Percentiles rank a stretch among this genome's conserved stretches.
Conservation (phyloP, 2,113 vertebrate species). For the Phalacrocorax brasilianus region DNA sequence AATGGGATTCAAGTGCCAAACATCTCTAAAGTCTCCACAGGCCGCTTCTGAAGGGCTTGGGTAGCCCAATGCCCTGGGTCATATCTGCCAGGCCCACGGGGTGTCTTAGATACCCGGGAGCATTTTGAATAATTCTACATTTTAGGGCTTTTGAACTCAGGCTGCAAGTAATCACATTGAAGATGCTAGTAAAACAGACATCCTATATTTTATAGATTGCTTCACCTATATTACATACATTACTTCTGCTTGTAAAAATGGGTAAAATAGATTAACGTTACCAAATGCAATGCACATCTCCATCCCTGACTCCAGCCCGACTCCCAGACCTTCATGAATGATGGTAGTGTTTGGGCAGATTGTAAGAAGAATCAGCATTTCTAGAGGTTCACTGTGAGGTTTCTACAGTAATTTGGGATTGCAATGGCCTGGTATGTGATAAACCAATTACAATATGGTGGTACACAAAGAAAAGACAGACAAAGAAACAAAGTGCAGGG, state of each 20-base stretch:
- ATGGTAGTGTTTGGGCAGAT: not conserved
- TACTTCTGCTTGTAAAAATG: not conserved
- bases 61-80: not conserved
- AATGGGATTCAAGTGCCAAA: not conserved
- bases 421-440: not conserved
- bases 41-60: not conserved
- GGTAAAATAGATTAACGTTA: not conserved
- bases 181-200: not conserved
- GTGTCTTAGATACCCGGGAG: not conserved
- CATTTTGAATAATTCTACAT: not conserved
- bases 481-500: not conserved
- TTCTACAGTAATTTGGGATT: not conserved
- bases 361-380: not conserved
- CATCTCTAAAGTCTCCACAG: not conserved
- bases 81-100: not conserved
- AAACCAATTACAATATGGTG: not conserved
- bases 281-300: not conserved
- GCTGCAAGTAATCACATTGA: not conserved
- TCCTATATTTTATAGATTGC: no score
- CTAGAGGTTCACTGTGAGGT: not conserved
- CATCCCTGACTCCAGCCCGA: not conserved
- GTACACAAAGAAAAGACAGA: not conserved
- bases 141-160: not conserved
- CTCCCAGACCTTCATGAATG: not conserved
- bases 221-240: not conserved